Evolutionary conservation across 2,888 invertebrate species (phyloP), one percentile per base, ranked within the genome.

Genomic region (Urechis unicinctus): DNA sequence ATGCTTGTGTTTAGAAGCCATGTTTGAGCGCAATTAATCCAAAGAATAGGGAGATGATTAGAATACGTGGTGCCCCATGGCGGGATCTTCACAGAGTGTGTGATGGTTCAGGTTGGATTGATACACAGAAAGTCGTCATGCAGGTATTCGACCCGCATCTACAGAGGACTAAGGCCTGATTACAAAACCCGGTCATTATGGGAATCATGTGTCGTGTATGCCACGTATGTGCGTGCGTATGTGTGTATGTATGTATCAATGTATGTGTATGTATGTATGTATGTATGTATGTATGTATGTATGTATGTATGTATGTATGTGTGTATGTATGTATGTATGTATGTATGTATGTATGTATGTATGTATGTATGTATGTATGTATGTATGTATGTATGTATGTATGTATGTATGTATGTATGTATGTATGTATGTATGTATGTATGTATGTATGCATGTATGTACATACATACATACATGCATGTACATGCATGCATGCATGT

Each of bases 391-490:
- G 54, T 50, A 51, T 50, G 51, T 50, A 47, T 55, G 51, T 50
- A 51, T 50, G 54, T 55, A 47, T 55, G 51, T 45, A 54, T 55
- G 54, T 50, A 51, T 50, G 41, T 54, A 41, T 57, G 45, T 57
- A 24, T 57, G 31, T 57, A 28, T 54, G 44, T 54, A 49, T 53
- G 52, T 56, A 49, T 53, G 50, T 57, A 47, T 57, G 57, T 50
- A 55, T 57, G 57, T 57, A 47, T 50, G 54, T 55, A 42, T 57
- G 54, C 46, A 51, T 57, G 51, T 50, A 21, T 50, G 31, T 50
- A 21, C n/a, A 31, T 31, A 25, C 31, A 31, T 50, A 31, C 21
- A 31, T 50, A 31, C n/a, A 31, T 50, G 50, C 21, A 31, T 29
- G 50, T 50, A 31, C 31, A 25, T 50, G 50, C n/a, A 25, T 50